Percentiles rank a stretch among this genome's conserved stretches.
Evolutionary conservation across 2,888 invertebrate genomes (phyloP).

Genomic region (Volucella inflata): DNA sequence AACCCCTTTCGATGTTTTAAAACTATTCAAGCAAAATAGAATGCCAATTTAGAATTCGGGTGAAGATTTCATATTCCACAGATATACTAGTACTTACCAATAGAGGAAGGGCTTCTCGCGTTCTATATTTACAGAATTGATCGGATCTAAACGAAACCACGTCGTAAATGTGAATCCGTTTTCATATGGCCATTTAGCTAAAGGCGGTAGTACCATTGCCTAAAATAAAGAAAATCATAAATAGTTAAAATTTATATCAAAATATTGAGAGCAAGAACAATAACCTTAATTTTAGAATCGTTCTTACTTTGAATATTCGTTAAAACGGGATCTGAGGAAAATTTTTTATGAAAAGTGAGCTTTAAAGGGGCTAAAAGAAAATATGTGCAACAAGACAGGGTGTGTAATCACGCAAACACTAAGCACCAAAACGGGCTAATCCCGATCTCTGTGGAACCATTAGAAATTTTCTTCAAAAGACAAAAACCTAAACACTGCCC

Average conservation of each 20-base stretch:
- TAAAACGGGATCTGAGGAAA: no score
- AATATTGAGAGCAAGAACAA: no score
- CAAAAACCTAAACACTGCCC: no score
- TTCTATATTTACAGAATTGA: slow-evolving; percentile 99
- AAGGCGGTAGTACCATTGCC: slow-evolving; percentile 98
- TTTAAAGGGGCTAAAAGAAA: no score
- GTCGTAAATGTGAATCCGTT: slow-evolving; percentile 99
- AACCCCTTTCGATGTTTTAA: slow-evolving; percentile 99
- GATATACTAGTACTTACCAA: slow-evolving; percentile 88
- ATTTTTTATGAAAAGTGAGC: no score
- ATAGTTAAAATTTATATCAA: background rate
- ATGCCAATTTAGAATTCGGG: background rate
- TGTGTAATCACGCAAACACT: no score
- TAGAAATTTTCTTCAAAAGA: no score
- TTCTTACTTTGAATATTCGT: no score
- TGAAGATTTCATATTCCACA: background rate
- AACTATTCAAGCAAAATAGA: slow-evolving; percentile 86
- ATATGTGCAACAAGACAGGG: no score
- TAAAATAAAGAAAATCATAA: slow-evolving; percentile 82
- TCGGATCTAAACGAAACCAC: slow-evolving; percentile 99
- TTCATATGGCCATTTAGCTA: slow-evolving; percentile 99
- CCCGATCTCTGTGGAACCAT: no score
- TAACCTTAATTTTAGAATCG: no score
- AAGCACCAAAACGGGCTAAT: no score
- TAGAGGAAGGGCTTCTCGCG: slow-evolving; percentile 99